phyloP scores from a whole-genome alignment of 2,797 vertebrate genomes.

The Melanotaenia trifasciata region DNA sequence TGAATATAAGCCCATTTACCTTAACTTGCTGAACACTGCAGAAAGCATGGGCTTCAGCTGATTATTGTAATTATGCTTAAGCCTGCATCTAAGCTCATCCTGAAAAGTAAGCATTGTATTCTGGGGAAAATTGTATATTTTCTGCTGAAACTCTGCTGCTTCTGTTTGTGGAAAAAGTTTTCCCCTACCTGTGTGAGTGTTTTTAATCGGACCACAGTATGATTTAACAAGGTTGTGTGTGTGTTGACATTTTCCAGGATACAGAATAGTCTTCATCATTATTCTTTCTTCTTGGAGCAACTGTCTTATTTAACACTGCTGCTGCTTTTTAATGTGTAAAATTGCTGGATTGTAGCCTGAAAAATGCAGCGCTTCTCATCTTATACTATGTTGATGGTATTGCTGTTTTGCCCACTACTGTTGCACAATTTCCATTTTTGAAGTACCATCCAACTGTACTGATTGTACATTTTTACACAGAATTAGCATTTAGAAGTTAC shows the following conservation, averaged over 20 bases:
- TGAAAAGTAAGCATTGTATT: not conserved
- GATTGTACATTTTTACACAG: no score
- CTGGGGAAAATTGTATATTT: not conserved
- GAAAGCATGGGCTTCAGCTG: not conserved
- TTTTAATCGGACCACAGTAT: not conserved
- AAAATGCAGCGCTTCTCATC: constrained; percentile 1
- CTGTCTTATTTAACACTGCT: not conserved
- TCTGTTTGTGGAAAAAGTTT: not conserved
- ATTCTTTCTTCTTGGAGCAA: not conserved
- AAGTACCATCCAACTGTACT: not conserved
- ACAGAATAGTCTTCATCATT: not conserved
- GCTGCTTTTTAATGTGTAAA: not conserved
- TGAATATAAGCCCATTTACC: not conserved
- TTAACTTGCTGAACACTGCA: not conserved
- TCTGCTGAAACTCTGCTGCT: not conserved
- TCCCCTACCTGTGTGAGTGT: not conserved
- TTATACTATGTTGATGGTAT: not conserved
- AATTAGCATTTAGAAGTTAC: not conserved
- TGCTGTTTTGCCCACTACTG: no score
- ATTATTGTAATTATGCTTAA: not conserved
- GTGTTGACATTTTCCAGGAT: not conserved
- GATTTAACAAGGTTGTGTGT: not conserved
- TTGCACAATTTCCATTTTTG: not conserved
- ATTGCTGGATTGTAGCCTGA: not conserved
- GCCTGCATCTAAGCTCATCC: not conserved